Evolutionary conservation across 2,113 vertebrate species (phyloP).

Genomic region (Stigmatopora argus): DNA sequence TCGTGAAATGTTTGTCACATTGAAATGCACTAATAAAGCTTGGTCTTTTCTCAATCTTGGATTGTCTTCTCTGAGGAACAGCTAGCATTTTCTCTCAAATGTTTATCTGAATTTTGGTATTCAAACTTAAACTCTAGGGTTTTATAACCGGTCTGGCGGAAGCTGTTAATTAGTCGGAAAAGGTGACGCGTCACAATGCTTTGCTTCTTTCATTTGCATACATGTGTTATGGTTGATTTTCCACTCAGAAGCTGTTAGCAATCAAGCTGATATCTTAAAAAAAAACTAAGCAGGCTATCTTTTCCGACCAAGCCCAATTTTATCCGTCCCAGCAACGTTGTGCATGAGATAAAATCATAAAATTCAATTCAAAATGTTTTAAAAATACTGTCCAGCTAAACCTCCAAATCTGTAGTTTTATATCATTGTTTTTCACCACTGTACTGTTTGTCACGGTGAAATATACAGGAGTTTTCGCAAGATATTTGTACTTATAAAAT

Average conservation of each 20-base stretch:
- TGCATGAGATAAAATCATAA: not conserved
- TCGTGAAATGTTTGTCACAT: conserved; percentile 47
- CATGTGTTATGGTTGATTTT: not conserved
- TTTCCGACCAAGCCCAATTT: conserved; percentile 39
- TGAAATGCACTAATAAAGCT: conserved; percentile 49
- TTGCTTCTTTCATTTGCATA: conserved; percentile 21
- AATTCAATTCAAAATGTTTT: not conserved
- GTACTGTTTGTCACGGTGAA: not conserved
- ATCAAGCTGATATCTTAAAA: too few relatives aligned
- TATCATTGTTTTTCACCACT: not conserved
- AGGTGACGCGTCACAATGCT: not conserved
- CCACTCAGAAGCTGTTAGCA: too few relatives aligned
- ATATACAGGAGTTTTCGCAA: not conserved
- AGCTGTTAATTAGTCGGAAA: not conserved
- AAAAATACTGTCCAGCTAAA: not conserved
- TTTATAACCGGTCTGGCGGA: conserved; percentile 2
- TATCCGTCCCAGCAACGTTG: not conserved
- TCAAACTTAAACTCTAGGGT: not conserved
- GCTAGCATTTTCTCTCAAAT: not conserved
- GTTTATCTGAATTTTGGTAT: not conserved
- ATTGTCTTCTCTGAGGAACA: not conserved
- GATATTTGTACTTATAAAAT: not conserved
- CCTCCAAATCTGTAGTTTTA: not conserved
- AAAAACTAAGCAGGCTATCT: not conserved
- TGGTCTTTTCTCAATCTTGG: conserved; percentile 16